Evolutionary conservation across 1,140 invertebrate genomes (phyloP).

Genomic region (Drosophila willistoni): DNA sequence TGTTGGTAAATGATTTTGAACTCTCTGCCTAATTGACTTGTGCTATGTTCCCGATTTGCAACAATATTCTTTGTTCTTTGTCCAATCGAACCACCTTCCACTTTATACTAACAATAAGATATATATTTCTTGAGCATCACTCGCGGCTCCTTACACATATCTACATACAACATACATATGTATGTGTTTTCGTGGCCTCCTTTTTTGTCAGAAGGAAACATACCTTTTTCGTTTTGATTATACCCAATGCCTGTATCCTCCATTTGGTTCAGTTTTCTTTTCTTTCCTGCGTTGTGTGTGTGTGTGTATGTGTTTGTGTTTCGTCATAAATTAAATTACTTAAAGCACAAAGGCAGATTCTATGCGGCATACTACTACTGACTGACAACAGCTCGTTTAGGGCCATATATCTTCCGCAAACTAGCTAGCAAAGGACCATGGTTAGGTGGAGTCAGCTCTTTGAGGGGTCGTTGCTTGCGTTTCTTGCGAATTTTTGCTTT

Average conservation of each 20-base stretch:
- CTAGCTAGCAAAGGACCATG: not conserved
- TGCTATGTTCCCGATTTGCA: too few species aligned
- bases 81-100: too few species aligned
- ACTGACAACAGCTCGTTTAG: constrained; percentile 58
- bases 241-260: not conserved
- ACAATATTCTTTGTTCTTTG: too few species aligned
- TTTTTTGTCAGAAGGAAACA: too few species aligned
- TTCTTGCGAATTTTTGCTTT: constrained; percentile 32
- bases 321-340: constrained; percentile 73
- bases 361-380: constrained; percentile 21
- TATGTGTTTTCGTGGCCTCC: not conserved
- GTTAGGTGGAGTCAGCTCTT: not conserved
- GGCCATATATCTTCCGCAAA: constrained; percentile 48
- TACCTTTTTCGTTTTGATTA: too few species aligned
- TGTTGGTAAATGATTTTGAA: too few species aligned
- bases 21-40: too few species aligned
- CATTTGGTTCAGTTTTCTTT: constrained; percentile 2
- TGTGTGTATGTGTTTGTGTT: constrained; percentile 19
- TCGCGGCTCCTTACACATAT: too few species aligned
- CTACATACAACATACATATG: too few species aligned
- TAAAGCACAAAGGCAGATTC: constrained; percentile 53
- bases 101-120: too few species aligned
- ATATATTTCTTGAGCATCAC: too few species aligned
- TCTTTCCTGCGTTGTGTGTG: not conserved
- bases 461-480: not conserved